Evolutionary conservation across 2,113 vertebrate genomes (phyloP).

Genomic region (Trachemys scripta): DNA sequence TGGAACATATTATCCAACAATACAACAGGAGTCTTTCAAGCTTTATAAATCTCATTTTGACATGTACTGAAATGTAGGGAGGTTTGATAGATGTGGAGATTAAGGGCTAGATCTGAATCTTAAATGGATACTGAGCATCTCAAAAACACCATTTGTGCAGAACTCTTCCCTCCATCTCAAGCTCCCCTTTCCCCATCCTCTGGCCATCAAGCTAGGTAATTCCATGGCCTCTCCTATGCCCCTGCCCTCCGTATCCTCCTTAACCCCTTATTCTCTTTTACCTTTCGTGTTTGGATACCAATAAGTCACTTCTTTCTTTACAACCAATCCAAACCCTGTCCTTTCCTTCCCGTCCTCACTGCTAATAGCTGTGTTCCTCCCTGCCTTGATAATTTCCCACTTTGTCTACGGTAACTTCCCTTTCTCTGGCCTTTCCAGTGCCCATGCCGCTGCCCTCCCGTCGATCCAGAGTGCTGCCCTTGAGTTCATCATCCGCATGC

Average conservation of each 20-base stretch:
- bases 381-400: neutral
- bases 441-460: neutral
- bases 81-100: conserved; percentile 44
- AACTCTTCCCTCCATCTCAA: conserved; percentile 23
- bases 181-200: neutral
- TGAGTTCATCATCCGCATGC: neutral
- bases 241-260: neutral
- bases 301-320: neutral
- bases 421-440: no score
- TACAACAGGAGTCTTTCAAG: conserved; percentile 47
- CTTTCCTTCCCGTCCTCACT: neutral
- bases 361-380: neutral
- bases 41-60: conserved; percentile 38
- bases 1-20: conserved; percentile 42
- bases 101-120: conserved; percentile 19
- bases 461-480: neutral
- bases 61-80: neutral
- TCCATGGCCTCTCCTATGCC: neutral
- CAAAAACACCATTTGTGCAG: neutral
- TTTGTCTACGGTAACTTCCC: no score
- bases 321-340: neutral
- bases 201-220: conserved; percentile 7
- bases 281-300: neutral
- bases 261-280: neutral
- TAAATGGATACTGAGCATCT: conserved; percentile 9